These are phyloP conservation scores for Plutella xylostella DNA, from an alignment of 2,888 invertebrate species.

Conservation along the genomic window DNA sequence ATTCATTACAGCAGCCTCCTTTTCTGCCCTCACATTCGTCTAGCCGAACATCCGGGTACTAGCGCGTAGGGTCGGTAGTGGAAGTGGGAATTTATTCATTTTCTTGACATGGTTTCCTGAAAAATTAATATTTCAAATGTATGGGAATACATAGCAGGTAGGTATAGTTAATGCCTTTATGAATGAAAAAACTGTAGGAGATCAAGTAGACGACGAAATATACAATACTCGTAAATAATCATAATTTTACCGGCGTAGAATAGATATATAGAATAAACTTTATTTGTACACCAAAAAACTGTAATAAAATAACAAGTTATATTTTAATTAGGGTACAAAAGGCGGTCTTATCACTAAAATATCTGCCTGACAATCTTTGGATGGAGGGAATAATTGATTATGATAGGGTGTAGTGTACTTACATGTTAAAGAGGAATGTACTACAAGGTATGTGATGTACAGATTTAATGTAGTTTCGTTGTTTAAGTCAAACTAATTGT, in stretches of 20 bases:
- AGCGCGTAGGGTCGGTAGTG: constrained; percentile 38
- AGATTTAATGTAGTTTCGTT: background rate
- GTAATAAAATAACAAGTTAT: too few relatives aligned
- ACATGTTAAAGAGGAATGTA: background rate
- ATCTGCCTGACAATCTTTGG: background rate
- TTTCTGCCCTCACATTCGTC: constrained; percentile 67
- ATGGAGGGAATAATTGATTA: background rate
- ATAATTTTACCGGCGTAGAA: too few relatives aligned
- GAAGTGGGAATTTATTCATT: background rate
- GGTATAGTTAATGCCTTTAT: background rate
- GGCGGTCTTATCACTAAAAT: too few relatives aligned
- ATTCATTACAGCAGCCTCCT: constrained; percentile 76
- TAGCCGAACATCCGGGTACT: constrained; percentile 28
- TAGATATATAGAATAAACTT: background rate
- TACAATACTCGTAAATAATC: too few relatives aligned
- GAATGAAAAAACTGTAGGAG: background rate
- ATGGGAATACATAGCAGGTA: background rate
- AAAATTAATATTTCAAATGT: background rate
- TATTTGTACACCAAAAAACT: background rate
- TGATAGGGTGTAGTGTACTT: background rate
- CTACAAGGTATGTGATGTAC: background rate
- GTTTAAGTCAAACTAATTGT: background rate
- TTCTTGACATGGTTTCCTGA: background rate
- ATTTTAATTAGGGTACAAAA: too few relatives aligned
- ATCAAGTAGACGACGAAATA: background rate